phyloP scores from a whole-genome alignment of 1,140 invertebrate species.

The Battus philenor region DNA sequence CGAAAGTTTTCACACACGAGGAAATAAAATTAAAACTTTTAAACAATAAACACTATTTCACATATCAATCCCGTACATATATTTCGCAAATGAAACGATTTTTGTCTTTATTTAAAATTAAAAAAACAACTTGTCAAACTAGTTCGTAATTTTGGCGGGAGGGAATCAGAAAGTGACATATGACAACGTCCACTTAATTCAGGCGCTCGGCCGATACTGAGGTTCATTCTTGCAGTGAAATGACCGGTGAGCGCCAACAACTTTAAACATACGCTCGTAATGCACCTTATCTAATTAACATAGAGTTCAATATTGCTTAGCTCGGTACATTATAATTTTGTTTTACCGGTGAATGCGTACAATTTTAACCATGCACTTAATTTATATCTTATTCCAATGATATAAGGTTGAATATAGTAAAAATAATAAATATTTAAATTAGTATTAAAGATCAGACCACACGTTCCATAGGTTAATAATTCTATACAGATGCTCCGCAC shows the following conservation, averaged over 20 bases:
- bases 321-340: neutral
- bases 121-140: conserved; percentile 4
- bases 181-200: neutral
- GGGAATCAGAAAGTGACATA: neutral
- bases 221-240: conserved; percentile 6
- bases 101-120: conserved; percentile 1
- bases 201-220: conserved; percentile 9
- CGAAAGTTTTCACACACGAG: neutral
- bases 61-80: no score
- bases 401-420: neutral
- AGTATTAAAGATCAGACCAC: conserved; percentile 9
- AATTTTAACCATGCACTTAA: neutral
- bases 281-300: neutral
- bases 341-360: neutral
- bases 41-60: no score
- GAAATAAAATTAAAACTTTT: neutral
- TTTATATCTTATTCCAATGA: neutral
- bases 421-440: neutral
- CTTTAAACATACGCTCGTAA: neutral
- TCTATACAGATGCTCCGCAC: conserved; percentile 6
- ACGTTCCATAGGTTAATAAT: conserved; percentile 13
- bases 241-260: conserved; percentile 3
- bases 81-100: neutral
- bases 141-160: conserved; percentile 9
- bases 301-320: neutral